phyloP scores from a whole-genome alignment of 2,113 vertebrate species.

The Hippocampus barbouri region DNA sequence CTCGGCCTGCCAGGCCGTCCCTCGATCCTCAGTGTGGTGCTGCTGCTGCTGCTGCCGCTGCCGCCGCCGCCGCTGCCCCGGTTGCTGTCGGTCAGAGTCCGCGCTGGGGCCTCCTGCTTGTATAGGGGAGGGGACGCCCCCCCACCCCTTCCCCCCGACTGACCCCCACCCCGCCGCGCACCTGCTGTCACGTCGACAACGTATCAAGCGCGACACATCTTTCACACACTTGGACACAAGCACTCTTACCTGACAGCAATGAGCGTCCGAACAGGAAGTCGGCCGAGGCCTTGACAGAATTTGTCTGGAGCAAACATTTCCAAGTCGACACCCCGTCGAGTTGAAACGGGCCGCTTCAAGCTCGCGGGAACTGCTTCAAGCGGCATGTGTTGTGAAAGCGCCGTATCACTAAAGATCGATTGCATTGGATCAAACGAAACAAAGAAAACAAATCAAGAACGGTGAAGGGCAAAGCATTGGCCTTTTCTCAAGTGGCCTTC shows the following conservation, averaged over 20 bases:
- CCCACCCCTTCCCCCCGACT: background rate
- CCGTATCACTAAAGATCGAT: too few relatives aligned
- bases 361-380: too few relatives aligned
- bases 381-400: too few relatives aligned
- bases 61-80: background rate
- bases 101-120: slow-evolving; percentile 17
- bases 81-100: slow-evolving; percentile 11
- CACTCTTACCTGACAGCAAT: background rate
- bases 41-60: background rate
- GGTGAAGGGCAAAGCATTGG: too few relatives aligned
- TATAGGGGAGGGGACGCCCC: slow-evolving; percentile 27
- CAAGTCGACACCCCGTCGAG: too few relatives aligned
- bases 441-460: too few relatives aligned
- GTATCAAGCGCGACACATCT: background rate
- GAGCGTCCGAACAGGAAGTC: background rate
- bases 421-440: too few relatives aligned
- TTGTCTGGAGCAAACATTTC: too few relatives aligned
- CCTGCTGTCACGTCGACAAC: slow-evolving; percentile 10
- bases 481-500: too few relatives aligned
- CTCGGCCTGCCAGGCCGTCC: background rate
- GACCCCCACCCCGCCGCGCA: background rate
- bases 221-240: slow-evolving; percentile 3
- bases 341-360: too few relatives aligned
- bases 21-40: slow-evolving; percentile 3
- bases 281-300: too few relatives aligned